Evolutionary conservation across 2,888 invertebrate genomes (phyloP).

Genomic region (Sclerodermus sp.): DNA sequence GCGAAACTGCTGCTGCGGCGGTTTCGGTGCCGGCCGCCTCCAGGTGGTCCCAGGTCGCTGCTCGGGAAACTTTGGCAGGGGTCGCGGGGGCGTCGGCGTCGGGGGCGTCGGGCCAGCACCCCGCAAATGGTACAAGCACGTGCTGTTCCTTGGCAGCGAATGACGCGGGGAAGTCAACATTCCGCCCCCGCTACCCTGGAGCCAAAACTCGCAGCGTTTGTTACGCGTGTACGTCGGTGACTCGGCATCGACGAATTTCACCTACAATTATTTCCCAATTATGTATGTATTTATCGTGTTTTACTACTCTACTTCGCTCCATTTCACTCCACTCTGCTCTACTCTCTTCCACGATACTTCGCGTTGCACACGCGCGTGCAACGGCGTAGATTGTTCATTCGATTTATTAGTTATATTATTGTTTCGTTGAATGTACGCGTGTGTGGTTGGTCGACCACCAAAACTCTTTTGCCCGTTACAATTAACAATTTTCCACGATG

Average conservation of each 20-base stretch:
- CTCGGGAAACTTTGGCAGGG: slow-evolving; percentile 54
- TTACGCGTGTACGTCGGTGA: slow-evolving; percentile 83
- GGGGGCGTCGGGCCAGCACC: slow-evolving; percentile 62
- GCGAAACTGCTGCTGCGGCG: slow-evolving; percentile 70
- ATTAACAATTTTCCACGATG: too few relatives aligned
- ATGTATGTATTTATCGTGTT: too few relatives aligned
- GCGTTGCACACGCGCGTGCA: too few relatives aligned
- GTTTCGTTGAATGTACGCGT: too few relatives aligned
- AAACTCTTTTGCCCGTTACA: too few relatives aligned
- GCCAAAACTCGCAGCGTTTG: slow-evolving; percentile 86
- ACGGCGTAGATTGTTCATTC: too few relatives aligned
- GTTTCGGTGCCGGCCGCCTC: slow-evolving; percentile 40
- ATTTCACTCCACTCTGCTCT: too few relatives aligned
- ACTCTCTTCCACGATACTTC: too few relatives aligned
- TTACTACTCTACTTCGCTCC: too few relatives aligned
- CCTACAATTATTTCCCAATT: too few relatives aligned
- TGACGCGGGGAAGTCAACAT: slow-evolving; percentile 81
- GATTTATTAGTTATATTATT: too few relatives aligned
- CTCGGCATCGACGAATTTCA: slow-evolving; percentile 81
- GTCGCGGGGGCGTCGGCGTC: slow-evolving; percentile 60
- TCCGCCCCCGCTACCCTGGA: slow-evolving; percentile 79
- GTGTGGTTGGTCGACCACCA: too few relatives aligned
- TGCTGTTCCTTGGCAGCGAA: slow-evolving; percentile 84
- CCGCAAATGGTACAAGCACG: slow-evolving; percentile 83
- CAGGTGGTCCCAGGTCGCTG: slow-evolving; percentile 55